Base-by-base conservation (phyloP, 2,888 invertebrate genomes). In the Pardosa pseudoannulata region DNA sequence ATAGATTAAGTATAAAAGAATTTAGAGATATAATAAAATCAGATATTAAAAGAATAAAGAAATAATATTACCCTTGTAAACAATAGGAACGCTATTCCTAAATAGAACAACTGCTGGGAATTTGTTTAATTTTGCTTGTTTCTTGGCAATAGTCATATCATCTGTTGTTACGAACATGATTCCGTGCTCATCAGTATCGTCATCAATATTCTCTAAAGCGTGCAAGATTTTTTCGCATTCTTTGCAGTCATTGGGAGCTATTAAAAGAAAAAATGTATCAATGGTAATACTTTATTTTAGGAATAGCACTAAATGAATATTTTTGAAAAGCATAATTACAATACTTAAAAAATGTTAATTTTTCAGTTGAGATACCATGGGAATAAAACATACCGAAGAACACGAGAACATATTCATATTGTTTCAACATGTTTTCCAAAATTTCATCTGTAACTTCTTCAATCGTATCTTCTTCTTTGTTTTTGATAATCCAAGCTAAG, bases 111-210 rank as follows among this genome's bases (percentile, higher is more conserved):
- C 92, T 73, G 96, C 94, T 1, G 97, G 97, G 93, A 96, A 96
- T 88, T 93, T 94, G 91, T 95, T 97, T 90, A 98, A 95, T 88
- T 95, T 95, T 62, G 90, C 94, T 91, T 97, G 96, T 31, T 88
- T 89, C 92, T 96, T 96, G 7, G 97, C 97, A 76, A 96, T 92
- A 0, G 91, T 91, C 6, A 94, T 93, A 90, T 98, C 97, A 92
- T 97, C 97, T n/a, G 97, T 97, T 50, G 97, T 97, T 0, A 97
- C 97, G 91, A 97, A 97, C 88, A 97, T 96, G 90, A 97, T 97
- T 74, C 97, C 97, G 85, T 96, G 96, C 92, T 97, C 97, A 91
- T 97, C 97, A 0, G 97, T 92, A 91, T 97, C 97, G 91, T 97
- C 97, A 90, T 97, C 97, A 89, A 97, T 97, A 90, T 96, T 96